Percentiles rank a stretch among this genome's conserved stretches.
These are phyloP conservation scores for Nomada hirtipes DNA, from an alignment of 2,888 invertebrate genomes.

Conservation along the genomic window DNA sequence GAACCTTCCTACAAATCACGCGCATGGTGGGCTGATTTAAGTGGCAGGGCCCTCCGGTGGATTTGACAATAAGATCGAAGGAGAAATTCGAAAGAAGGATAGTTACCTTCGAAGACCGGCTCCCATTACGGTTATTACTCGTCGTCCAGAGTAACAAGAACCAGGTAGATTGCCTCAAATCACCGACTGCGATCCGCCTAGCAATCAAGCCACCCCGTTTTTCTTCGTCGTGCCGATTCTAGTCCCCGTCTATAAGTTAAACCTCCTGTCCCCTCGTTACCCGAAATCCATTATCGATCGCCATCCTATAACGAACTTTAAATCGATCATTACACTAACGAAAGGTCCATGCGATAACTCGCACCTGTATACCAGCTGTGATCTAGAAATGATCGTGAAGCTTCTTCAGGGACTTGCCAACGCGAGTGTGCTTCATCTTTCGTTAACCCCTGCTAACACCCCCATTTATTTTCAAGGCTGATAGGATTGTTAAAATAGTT, in stretches of 20 bases:
- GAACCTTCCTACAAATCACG: constrained; percentile 68
- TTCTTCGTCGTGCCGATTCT: constrained; percentile 71
- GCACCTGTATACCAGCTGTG: constrained; percentile 19
- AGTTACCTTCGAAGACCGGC: constrained; percentile 74
- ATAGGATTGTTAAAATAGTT: too few relatives aligned
- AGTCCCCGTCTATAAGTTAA: constrained; percentile 66
- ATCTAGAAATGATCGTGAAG: constrained; percentile 41
- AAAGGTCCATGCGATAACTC: constrained; percentile 68
- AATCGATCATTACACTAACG: constrained; percentile 79
- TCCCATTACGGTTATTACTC: constrained; percentile 82
- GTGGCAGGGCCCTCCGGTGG: constrained; percentile 63
- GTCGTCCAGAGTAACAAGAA: constrained; percentile 81
- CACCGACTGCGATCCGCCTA: constrained; percentile 81
- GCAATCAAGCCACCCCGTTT: constrained; percentile 78
- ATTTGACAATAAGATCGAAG: constrained; percentile 75
- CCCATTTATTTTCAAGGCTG: too few relatives aligned
- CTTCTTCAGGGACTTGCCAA: too few relatives aligned
- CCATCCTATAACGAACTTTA: constrained; percentile 77
- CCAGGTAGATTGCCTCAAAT: constrained; percentile 81
- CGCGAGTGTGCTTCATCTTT: too few relatives aligned
- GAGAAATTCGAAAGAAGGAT: constrained; percentile 68
- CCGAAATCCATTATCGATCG: constrained; percentile 78
- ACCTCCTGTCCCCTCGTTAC: constrained; percentile 18
- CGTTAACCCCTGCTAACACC: too few relatives aligned
- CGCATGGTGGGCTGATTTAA: constrained; percentile 73